phyloP scores from a whole-genome alignment of 2,888 invertebrate genomes.

The Sphinx pinastri region DNA sequence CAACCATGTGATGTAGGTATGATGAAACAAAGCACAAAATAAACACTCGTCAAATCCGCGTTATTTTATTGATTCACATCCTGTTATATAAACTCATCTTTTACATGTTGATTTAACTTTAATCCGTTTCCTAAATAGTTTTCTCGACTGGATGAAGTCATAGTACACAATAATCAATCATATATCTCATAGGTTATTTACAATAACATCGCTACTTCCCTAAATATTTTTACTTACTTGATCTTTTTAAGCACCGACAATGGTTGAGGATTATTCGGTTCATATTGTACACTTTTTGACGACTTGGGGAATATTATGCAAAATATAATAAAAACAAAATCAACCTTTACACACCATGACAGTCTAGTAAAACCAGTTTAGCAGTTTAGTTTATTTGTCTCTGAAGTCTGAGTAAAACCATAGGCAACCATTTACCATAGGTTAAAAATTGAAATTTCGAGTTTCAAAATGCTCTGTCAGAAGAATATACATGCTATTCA shows the following conservation, averaged over 20 bases:
- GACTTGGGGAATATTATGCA: conserved; percentile 55
- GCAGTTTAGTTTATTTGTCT: too few species aligned
- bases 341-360: conserved; percentile 77
- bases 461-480: background rate
- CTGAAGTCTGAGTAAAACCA: too few species aligned
- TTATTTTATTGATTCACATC: background rate
- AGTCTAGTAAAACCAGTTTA: conserved; percentile 29
- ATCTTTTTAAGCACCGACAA: conserved; percentile 70
- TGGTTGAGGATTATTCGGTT: conserved; percentile 71
- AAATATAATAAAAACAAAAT: conserved; percentile 76
- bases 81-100: background rate
- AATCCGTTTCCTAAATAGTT: conserved; percentile 30
- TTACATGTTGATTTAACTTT: background rate
- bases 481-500: background rate
- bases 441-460: conserved; percentile 25
- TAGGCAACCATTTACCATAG: too few species aligned
- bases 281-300: conserved; percentile 58
- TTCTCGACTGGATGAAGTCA: conserved; percentile 48
- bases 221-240: conserved; percentile 63
- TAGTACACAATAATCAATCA: conserved; percentile 64
- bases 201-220: conserved; percentile 33
- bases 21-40: conserved; percentile 25
- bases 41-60: background rate
- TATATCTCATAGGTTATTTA: conserved; percentile 57
- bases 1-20: conserved; percentile 45